These are phyloP conservation scores for Drosophila limbata DNA, from an alignment of 2,888 invertebrate genomes.

Conservation along the genomic window DNA sequence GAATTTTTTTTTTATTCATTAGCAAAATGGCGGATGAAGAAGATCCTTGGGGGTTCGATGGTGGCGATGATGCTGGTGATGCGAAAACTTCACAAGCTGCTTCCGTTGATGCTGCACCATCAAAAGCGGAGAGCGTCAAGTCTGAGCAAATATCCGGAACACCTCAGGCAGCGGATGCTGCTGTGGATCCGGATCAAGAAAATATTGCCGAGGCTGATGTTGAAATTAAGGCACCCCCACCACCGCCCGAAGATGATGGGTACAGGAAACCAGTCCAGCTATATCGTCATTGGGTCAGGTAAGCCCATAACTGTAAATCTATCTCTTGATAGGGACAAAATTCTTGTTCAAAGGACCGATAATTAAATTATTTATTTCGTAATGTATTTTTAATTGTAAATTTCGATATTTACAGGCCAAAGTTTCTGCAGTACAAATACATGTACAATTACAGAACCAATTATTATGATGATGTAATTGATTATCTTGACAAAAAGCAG, in stretches of 20 bases:
- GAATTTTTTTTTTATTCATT: too few species aligned
- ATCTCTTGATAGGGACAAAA: not conserved
- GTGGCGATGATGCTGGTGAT: slow-evolving; percentile 73
- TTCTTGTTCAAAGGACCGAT: not conserved
- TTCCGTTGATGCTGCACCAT: slow-evolving; percentile 62
- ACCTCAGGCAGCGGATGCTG: slow-evolving; percentile 23
- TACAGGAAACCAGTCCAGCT: slow-evolving; percentile 89
- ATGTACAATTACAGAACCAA: slow-evolving; percentile 93
- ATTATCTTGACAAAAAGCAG: slow-evolving; percentile 92
- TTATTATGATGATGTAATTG: slow-evolving; percentile 94
- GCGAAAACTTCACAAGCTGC: slow-evolving; percentile 52
- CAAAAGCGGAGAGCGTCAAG: slow-evolving; percentile 84
- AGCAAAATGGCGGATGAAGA: slow-evolving; percentile 86
- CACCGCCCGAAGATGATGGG: slow-evolving; percentile 87
- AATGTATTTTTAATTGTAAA: too few species aligned
- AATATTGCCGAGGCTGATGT: slow-evolving; percentile 84
- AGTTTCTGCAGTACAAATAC: slow-evolving; percentile 92
- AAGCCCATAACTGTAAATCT: slow-evolving; percentile 41
- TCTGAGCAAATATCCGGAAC: slow-evolving; percentile 63
- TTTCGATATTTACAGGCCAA: slow-evolving; percentile 87
- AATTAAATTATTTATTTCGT: not conserved
- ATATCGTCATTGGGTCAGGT: slow-evolving; percentile 93
- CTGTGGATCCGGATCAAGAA: slow-evolving; percentile 69
- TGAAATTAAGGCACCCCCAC: slow-evolving; percentile 86
- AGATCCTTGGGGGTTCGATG: slow-evolving; percentile 87